phyloP scores from a whole-genome alignment of 2,888 invertebrate genomes.

The Blastobasis adustella region DNA sequence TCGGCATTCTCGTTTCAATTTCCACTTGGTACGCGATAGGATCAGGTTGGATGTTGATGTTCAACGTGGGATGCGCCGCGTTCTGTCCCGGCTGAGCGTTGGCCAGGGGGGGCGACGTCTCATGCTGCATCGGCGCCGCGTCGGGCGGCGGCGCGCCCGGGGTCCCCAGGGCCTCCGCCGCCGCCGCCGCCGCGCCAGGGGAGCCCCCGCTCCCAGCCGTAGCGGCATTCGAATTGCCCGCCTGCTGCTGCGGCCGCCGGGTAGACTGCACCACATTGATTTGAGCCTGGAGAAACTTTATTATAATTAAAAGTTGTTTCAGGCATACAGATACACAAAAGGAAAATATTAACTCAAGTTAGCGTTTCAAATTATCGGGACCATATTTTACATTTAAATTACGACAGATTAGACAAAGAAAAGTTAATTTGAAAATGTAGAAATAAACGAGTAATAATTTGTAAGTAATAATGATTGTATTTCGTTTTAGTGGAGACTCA shows the following conservation, averaged over 20 bases:
- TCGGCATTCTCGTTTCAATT: slow-evolving; percentile 47
- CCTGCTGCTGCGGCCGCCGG: slow-evolving; percentile 20
- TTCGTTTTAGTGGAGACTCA: too few species aligned
- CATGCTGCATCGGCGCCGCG: slow-evolving; percentile 1
- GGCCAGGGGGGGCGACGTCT: slow-evolving; percentile 2
- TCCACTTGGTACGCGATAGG: slow-evolving; percentile 49
- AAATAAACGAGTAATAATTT: too few species aligned
- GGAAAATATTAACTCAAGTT: too few species aligned
- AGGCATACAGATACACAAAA: too few species aligned
- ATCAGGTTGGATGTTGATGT: slow-evolving; percentile 34
- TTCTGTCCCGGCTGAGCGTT: slow-evolving; percentile 29
- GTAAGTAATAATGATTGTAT: too few species aligned
- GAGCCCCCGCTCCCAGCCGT: slow-evolving; percentile 3
- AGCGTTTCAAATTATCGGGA: too few species aligned
- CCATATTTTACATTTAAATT: too few species aligned
- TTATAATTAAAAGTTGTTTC: too few species aligned
- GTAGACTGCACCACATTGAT: slow-evolving; percentile 44
- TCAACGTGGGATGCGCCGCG: slow-evolving; percentile 30
- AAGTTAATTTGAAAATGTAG: too few species aligned
- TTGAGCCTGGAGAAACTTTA: slow-evolving; percentile 29
- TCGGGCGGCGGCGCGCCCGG: slow-evolving; percentile 2
- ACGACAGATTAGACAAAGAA: too few species aligned
- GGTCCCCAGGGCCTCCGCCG: neutral
- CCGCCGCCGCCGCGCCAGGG: slow-evolving; percentile 8
- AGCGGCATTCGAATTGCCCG: neutral